These are phyloP conservation scores for Penelope pileata DNA, from an alignment of 2,113 vertebrate genomes.

Conservation along the genomic window DNA sequence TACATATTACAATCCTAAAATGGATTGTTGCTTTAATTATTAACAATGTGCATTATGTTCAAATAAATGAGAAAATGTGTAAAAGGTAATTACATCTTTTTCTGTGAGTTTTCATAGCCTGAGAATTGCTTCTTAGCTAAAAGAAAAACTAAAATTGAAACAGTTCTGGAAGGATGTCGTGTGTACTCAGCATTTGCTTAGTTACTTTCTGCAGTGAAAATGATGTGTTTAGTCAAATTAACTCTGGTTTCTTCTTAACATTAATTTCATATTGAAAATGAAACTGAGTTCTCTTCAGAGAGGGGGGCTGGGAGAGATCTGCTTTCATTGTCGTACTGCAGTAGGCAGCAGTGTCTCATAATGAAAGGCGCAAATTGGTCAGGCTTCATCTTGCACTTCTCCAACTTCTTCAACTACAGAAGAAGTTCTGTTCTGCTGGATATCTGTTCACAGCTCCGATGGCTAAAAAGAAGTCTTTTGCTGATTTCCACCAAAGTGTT, in stretches of 20 bases:
- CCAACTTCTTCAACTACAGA: not conserved
- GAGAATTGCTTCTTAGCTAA: not conserved
- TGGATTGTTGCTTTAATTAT: not conserved
- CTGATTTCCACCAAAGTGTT: not conserved
- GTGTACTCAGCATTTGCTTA: not conserved
- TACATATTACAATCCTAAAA: not conserved
- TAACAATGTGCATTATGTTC: not conserved
- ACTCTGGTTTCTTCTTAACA: not conserved
- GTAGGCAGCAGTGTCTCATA: not conserved
- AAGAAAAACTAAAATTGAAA: not conserved
- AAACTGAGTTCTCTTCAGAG: not conserved
- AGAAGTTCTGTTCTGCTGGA: rapidly evolving
- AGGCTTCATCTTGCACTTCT: not conserved
- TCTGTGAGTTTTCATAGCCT: not conserved
- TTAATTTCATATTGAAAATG: not conserved
- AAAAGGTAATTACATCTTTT: not conserved
- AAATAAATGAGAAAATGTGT: not conserved
- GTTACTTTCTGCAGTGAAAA: not conserved
- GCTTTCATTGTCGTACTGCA: not conserved
- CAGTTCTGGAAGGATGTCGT: not conserved
- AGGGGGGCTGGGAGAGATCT: not conserved
- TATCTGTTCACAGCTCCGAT: not conserved
- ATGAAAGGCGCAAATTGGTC: not conserved
- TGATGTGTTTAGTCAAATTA: not conserved
- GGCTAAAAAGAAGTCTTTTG: not conserved